Evolutionary conservation across 2,888 invertebrate species (phyloP).

Genomic region (Dicranocentrus wangi): DNA sequence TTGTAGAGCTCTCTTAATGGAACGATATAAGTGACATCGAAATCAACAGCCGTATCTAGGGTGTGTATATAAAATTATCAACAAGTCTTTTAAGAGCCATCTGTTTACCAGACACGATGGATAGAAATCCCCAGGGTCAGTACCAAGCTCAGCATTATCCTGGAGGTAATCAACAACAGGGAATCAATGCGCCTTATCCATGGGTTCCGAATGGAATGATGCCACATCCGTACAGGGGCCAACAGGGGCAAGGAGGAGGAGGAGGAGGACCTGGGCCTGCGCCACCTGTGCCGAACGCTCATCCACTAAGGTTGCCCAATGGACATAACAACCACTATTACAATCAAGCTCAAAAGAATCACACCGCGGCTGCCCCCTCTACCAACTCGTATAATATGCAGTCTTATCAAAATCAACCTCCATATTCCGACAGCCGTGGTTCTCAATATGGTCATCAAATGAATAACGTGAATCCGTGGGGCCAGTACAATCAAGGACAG

Average conservation of each 20-base stretch:
- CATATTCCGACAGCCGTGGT: not conserved
- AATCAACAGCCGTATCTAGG: too few relatives aligned
- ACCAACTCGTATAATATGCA: not conserved
- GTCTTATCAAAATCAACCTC: conserved; percentile 33
- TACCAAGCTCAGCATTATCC: conserved; percentile 33
- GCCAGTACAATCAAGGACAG: conserved; percentile 38
- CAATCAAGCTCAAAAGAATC: conserved; percentile 43
- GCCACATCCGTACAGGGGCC: conserved; percentile 14
- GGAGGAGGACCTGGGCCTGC: too few relatives aligned
- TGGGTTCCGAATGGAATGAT: conserved; percentile 31
- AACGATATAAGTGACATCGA: too few relatives aligned
- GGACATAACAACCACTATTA: conserved; percentile 13
- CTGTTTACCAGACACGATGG: too few relatives aligned
- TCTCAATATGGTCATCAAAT: conserved; percentile 39
- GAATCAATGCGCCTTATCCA: conserved; percentile 1
- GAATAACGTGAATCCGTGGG: conserved; percentile 38
- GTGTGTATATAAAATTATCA: conserved; percentile 21
- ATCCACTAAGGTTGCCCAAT: not conserved
- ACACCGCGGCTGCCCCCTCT: conserved; percentile 5
- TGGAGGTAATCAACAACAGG: conserved; percentile 32
- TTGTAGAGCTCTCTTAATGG: too few relatives aligned
- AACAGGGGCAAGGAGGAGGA: too few relatives aligned
- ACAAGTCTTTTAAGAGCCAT: too few relatives aligned
- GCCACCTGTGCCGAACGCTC: not conserved
- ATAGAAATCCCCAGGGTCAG: conserved; percentile 40